A percentile compares a stretch with the other conserved stretches of the same genome.
phyloP scores from a whole-genome alignment of 2,888 invertebrate species.

The Nomada flava region DNA sequence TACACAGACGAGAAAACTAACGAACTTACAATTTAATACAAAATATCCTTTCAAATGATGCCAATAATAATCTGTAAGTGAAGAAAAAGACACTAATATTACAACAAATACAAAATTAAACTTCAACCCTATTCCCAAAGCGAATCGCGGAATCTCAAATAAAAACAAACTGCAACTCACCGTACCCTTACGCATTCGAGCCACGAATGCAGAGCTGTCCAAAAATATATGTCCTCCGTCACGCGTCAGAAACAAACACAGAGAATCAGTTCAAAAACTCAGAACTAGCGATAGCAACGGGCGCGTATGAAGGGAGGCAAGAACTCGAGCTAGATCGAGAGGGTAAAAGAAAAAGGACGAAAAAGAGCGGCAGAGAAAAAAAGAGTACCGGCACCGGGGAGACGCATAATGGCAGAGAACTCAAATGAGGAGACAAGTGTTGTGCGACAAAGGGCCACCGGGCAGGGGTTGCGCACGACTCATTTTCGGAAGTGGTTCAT shows the following conservation, averaged over 20 bases:
- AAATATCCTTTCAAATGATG: too few species aligned
- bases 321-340: neutral
- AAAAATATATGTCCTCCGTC: neutral
- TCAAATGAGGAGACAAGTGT: slow-evolving; percentile 72
- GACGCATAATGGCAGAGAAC: slow-evolving; percentile 56
- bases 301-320: neutral
- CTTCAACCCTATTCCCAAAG: too few species aligned
- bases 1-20: too few species aligned
- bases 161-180: too few species aligned
- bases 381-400: slow-evolving; percentile 38
- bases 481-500: slow-evolving; percentile 76
- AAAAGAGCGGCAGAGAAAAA: slow-evolving; percentile 15
- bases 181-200: neutral
- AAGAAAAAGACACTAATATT: too few species aligned
- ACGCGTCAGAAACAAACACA: neutral
- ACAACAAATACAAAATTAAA: too few species aligned
- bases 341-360: slow-evolving; percentile 5
- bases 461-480: slow-evolving; percentile 65
- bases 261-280: slow-evolving; percentile 43
- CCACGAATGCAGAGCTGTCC: neutral
- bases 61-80: too few species aligned
- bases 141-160: too few species aligned
- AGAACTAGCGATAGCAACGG: slow-evolving; percentile 21
- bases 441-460: slow-evolving; percentile 66
- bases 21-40: too few species aligned